A percentile compares a stretch with the other conserved stretches of the same genome.
Conservation (phyloP, 2,113 vertebrate species). For the Candoia aspera region DNA sequence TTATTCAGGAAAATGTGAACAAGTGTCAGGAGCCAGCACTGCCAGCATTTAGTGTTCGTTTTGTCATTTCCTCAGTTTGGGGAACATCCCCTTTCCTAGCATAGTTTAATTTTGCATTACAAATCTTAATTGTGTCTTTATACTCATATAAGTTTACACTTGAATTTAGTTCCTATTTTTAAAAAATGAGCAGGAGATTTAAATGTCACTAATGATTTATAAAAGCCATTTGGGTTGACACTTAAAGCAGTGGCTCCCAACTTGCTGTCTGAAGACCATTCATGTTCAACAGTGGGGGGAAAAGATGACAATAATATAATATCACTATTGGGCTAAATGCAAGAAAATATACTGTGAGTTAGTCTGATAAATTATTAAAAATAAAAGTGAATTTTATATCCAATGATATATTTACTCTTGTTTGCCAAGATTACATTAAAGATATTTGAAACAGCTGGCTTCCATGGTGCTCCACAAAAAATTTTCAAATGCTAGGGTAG, state of each 20-base stretch:
- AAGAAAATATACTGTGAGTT: not conserved
- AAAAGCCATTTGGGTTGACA: not conserved
- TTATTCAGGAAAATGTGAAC: not conserved
- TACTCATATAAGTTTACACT: not conserved
- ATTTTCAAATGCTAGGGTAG: not conserved
- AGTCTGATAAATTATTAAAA: not conserved
- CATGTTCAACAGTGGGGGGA: not conserved
- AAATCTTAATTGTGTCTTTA: not conserved
- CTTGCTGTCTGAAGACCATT: not conserved
- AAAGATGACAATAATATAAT: not conserved
- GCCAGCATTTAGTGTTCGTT: not conserved
- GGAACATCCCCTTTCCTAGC: not conserved
- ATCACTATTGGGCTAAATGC: not conserved
- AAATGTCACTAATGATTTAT: not conserved
- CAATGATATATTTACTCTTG: not conserved
- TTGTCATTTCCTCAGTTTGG: not conserved
- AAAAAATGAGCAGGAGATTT: not conserved
- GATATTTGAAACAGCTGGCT: not conserved
- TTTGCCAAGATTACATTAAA: not conserved
- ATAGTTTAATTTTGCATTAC: not conserved
- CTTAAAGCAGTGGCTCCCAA: not conserved
- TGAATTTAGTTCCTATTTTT: not conserved
- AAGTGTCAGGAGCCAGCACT: not conserved
- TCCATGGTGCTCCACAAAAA: not conserved
- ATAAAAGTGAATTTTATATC: not conserved